Conservation (phyloP, 2,797 vertebrate species). For the Sardinella longiceps region DNA sequence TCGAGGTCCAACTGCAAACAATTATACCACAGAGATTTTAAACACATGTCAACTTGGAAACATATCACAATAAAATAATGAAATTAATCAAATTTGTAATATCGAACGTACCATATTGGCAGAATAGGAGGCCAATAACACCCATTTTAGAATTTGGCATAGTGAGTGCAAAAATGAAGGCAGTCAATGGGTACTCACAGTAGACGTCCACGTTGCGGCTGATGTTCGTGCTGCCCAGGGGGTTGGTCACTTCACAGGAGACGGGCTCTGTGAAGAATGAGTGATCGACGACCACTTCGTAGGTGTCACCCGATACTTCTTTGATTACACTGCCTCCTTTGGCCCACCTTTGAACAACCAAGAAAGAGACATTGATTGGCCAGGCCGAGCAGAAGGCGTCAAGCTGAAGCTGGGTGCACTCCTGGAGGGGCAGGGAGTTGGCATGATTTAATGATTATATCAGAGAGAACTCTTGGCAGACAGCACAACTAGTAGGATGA, state of each 20-base stretch:
- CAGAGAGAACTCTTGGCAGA: constrained; percentile 1
- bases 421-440: neutral
- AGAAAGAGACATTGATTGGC: neutral
- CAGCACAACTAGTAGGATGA: neutral
- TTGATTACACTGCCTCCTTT: constrained; percentile 93
- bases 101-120: neutral
- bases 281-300: constrained; percentile 92
- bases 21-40: constrained; percentile 15
- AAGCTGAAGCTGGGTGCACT: neutral
- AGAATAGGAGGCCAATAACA: neutral
- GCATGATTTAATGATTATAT: neutral
- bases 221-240: constrained; percentile 95
- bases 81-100: neutral
- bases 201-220: constrained; percentile 96
- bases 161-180: neutral
- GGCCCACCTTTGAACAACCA: constrained; percentile 85
- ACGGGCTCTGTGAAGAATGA: constrained; percentile 94
- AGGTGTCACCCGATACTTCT: constrained; percentile 89
- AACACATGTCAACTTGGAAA: neutral
- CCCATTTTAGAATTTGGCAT: neutral
- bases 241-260: constrained; percentile 96
- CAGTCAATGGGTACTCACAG: constrained; percentile 80
- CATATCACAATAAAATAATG: neutral
- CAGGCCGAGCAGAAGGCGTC: neutral
- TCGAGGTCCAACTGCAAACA: constrained; percentile 87